These are phyloP conservation scores for Prorops nasuta DNA, from an alignment of 1,140 invertebrate species.

Conservation along the genomic window DNA sequence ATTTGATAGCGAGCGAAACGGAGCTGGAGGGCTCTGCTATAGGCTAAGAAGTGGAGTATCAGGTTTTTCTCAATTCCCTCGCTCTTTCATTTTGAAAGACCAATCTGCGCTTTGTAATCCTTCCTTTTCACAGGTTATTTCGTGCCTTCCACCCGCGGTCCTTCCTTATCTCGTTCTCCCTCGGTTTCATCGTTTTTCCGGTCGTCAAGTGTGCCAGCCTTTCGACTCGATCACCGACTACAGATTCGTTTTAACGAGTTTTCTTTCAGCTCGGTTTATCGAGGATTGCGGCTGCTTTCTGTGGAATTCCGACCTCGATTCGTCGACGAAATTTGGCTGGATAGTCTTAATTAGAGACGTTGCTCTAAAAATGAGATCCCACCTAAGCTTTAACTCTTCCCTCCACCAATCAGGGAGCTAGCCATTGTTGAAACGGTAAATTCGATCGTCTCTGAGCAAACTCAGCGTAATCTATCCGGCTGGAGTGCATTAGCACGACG, in stretches of 20 bases:
- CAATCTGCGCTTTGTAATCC: too few species aligned
- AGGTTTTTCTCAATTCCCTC: background rate
- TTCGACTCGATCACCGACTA: slow-evolving; percentile 26
- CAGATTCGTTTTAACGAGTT: slow-evolving; percentile 38
- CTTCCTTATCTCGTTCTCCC: slow-evolving; percentile 4
- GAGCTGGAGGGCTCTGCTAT: too few species aligned
- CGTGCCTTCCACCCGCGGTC: background rate
- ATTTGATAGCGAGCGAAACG: background rate
- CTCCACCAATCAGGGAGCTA: slow-evolving; percentile 5
- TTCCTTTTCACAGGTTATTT: too few species aligned
- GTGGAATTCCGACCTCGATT: slow-evolving; percentile 21
- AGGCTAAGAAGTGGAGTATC: too few species aligned
- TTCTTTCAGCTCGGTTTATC: slow-evolving; percentile 36
- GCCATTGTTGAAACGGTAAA: slow-evolving; percentile 18
- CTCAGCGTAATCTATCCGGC: too few species aligned
- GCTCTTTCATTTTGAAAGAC: background rate
- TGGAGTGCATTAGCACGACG: too few species aligned
- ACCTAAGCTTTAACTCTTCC: background rate
- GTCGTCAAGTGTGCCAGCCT: slow-evolving; percentile 21
- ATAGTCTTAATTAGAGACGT: slow-evolving; percentile 36
- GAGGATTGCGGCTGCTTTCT: slow-evolving; percentile 27
- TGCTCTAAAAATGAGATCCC: slow-evolving; percentile 23
- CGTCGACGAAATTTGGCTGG: slow-evolving; percentile 26
- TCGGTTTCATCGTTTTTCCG: too few species aligned
- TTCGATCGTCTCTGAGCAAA: too few species aligned